phyloP scores from a whole-genome alignment of 2,888 invertebrate genomes.

The Tortricodes alternella region DNA sequence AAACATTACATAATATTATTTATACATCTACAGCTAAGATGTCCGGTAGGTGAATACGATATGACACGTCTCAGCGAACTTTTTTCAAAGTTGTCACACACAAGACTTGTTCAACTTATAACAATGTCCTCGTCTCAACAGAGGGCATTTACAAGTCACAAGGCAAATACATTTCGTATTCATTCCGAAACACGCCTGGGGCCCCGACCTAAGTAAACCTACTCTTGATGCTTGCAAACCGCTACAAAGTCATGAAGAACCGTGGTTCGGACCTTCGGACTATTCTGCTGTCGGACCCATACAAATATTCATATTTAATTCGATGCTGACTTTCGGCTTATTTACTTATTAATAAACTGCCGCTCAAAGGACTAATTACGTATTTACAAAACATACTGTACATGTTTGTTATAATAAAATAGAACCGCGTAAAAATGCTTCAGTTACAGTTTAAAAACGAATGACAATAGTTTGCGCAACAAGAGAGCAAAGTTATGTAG shows the following conservation, averaged over 20 bases:
- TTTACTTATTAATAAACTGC: constrained; percentile 62
- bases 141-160: constrained; percentile 73
- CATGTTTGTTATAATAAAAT: background rate
- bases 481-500: no score
- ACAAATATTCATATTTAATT: constrained; percentile 81
- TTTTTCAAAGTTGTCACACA: constrained; percentile 52
- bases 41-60: background rate
- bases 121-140: constrained; percentile 68
- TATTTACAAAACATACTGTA: constrained; percentile 17
- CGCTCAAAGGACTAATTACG: constrained; percentile 54
- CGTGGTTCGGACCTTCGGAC: constrained; percentile 60
- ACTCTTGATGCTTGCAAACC: constrained; percentile 52
- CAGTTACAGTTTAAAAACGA: background rate
- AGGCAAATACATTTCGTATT: constrained; percentile 72
- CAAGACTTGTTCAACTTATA: constrained; percentile 63
- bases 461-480: constrained; percentile 48
- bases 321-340: constrained; percentile 53
- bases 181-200: constrained; percentile 67
- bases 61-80: constrained; percentile 38
- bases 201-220: constrained; percentile 73
- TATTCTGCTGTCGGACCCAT: constrained; percentile 60
- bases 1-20: background rate
- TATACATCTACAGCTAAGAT: background rate
- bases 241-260: constrained; percentile 68
- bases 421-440: background rate